Conservation (phyloP, 30 jellyfish, hydroid and myxozoan species). For the Hydractinia echinata region DNA sequence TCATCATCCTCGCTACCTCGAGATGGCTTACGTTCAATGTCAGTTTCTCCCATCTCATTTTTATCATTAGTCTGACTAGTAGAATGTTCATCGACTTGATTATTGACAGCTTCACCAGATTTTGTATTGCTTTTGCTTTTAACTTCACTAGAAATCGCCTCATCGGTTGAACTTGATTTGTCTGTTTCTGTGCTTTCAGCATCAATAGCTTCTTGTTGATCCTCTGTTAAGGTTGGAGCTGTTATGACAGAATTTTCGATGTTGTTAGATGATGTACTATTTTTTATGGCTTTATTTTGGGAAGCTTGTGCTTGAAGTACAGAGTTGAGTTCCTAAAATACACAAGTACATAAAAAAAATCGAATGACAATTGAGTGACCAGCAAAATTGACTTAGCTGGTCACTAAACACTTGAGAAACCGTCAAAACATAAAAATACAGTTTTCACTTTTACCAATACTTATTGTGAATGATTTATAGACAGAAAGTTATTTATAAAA, state of each 20-base stretch:
- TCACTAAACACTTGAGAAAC: too few species aligned
- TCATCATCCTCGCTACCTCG: neutral
- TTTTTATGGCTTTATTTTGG: neutral
- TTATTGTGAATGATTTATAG: too few species aligned
- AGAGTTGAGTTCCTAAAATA: constrained; percentile 17
- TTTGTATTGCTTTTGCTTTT: neutral
- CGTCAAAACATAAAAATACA: too few species aligned
- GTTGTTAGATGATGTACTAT: neutral
- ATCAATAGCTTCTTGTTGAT: neutral
- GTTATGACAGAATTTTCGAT: neutral
- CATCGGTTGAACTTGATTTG: neutral
- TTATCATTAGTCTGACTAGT: too few species aligned
- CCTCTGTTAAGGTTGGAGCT: neutral
- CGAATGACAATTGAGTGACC: too few species aligned
- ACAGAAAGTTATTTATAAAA: too few species aligned
- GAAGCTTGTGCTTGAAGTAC: constrained; percentile 31
- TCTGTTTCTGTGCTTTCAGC: neutral
- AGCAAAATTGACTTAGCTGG: too few species aligned
- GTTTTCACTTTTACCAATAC: too few species aligned
- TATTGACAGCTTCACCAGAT: neutral
- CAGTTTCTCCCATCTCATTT: neutral
- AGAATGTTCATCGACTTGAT: neutral
- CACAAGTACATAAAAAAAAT: neutral
- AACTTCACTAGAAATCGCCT: neutral
- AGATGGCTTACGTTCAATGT: neutral